Evolutionary conservation across 2,797 vertebrate species (phyloP), one percentile per base, ranked within the genome.

Genomic region (Siniperca undulata): DNA sequence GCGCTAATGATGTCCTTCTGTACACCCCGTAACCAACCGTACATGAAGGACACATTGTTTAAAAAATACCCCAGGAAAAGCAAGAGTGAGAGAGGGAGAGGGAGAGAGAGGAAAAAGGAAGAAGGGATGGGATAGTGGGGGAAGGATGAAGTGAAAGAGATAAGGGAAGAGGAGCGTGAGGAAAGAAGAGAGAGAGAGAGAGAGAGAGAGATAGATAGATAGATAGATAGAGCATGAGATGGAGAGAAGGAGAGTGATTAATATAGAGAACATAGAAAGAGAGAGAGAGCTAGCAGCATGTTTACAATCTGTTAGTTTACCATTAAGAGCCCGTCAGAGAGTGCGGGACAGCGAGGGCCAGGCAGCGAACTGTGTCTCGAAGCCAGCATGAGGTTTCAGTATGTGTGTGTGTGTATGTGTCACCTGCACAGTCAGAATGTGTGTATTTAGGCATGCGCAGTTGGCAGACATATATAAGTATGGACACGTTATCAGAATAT

Each of bases 1-100:
- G 94, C 97, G 97, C 98, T 99, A 99, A 99, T 98, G 98, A 99
- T 98, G 98, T 99, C 98, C 98, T 99, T 99, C 98, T 99, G 98
- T 94, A 94, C 97, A 96, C 96, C 95, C 97, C 97, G 97, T 98
- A 99, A 99, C 98, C 99, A 99, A 98, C 98, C 98, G 98, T 98
- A 99, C 98, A 99, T 99, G 98, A 99, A 99, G 98, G 98, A 99
- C 98, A 99, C 98, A 98, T 98, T 98, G 98, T 99, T 98, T 98
- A 98, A 99, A 99, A 99, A 98, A 98, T 97, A 98, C 97, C 91
- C 90, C 86, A 92, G 85, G 89, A 95, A 96, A 95, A 94, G 97
- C 95, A 19, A 81, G 80, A 77, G 87, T 75, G 95, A 94, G 95
- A 94, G 80, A 93, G 96, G 89, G 87, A 94, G 59, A 94, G 95